Evolutionary conservation across 2,888 invertebrate species (phyloP).

Genomic region (Diplazon laetatorius): DNA sequence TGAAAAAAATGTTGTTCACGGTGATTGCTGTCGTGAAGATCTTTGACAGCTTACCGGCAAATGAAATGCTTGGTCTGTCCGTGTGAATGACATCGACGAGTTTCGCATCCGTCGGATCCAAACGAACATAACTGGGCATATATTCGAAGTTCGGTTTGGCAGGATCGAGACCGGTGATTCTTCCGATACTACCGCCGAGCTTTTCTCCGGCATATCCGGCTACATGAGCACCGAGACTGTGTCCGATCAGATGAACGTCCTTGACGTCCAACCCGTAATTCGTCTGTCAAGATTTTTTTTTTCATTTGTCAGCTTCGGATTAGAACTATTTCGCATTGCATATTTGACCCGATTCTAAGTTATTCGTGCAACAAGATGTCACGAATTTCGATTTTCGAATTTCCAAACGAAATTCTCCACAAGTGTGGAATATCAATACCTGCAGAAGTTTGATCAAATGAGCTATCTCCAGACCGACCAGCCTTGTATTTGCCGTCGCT

Average conservation of each 20-base stretch:
- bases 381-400: no score
- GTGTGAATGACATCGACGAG: constrained; percentile 96
- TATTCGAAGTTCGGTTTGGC: constrained; percentile 95
- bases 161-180: constrained; percentile 93
- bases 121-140: constrained; percentile 90
- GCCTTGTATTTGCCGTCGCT: constrained; percentile 93
- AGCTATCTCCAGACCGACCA: constrained; percentile 92
- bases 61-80: constrained; percentile 93
- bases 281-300: constrained; percentile 83
- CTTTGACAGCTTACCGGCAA: constrained; percentile 90
- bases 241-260: constrained; percentile 93
- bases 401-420: no score
- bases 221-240: constrained; percentile 94
- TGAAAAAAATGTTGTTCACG: no score
- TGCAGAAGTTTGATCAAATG: constrained; percentile 90
- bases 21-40: no score
- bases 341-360: no score
- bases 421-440: no score
- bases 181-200: constrained; percentile 87
- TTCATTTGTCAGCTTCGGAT: constrained; percentile 1
- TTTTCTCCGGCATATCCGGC: constrained; percentile 93
- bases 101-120: constrained; percentile 92
- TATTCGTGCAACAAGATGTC: no score
- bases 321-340: no score
- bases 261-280: constrained; percentile 88